Conservation (phyloP, 2,797 vertebrate species). For the Danio albolineatus region DNA sequence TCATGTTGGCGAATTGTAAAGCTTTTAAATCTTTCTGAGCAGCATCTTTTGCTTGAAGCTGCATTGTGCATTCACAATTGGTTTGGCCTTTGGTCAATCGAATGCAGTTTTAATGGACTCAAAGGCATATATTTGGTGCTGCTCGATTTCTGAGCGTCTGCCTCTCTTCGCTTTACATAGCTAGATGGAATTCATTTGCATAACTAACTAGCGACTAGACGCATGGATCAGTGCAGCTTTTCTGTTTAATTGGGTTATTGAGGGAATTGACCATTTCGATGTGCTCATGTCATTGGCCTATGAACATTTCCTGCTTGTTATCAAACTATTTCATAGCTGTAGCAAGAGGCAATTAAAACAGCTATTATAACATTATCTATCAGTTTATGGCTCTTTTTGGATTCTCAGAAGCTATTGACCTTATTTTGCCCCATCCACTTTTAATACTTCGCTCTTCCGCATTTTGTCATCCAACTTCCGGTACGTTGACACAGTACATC, state of each 20-base stretch:
- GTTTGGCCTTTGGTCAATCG: slow-evolving; percentile 61
- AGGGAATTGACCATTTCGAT: no score
- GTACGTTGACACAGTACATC: no score
- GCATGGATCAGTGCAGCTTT: slow-evolving; percentile 68
- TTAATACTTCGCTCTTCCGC: no score
- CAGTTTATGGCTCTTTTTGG: no score
- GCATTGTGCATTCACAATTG: slow-evolving; percentile 35
- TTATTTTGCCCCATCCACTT: no score
- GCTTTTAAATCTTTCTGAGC: slow-evolving; percentile 29
- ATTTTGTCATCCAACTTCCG: no score
- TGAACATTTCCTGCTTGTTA: no score
- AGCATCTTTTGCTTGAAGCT: slow-evolving; percentile 19
- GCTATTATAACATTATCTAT: no score
- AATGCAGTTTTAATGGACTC: slow-evolving; percentile 56
- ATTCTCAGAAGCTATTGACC: no score
- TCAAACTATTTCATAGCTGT: no score
- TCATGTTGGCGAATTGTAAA: slow-evolving; percentile 21
- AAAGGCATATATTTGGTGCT: slow-evolving; percentile 53
- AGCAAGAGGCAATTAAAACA: no score
- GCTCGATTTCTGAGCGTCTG: slow-evolving; percentile 56
- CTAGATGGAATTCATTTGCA: slow-evolving; percentile 71
- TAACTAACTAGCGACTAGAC: slow-evolving; percentile 80
- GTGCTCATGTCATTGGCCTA: no score
- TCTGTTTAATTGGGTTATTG: slow-evolving; percentile 49
- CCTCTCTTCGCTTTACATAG: slow-evolving; percentile 77